phyloP scores from a whole-genome alignment of 2,113 vertebrate species.

The Passer domesticus region DNA sequence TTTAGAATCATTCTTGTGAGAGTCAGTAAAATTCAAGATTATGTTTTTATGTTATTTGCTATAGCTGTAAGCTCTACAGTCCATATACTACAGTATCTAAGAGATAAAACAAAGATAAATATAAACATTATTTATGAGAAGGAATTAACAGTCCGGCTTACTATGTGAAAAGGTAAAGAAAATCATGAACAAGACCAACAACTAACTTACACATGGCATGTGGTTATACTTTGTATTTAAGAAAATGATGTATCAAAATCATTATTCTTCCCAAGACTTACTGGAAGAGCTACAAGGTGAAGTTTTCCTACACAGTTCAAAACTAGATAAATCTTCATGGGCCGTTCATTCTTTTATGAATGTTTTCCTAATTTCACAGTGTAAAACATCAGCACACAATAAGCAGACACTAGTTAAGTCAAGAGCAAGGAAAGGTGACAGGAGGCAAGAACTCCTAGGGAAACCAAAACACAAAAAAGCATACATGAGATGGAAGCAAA shows the following conservation, averaged over 20 bases:
- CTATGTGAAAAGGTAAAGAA: background rate
- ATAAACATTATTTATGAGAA: background rate
- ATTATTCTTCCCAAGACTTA: background rate
- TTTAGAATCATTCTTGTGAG: background rate
- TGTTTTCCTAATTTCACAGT: background rate
- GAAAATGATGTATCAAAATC: background rate
- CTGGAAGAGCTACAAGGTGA: background rate
- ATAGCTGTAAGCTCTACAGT: background rate
- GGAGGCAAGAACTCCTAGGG: background rate
- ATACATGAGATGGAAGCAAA: background rate
- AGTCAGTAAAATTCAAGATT: background rate
- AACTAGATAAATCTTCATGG: background rate
- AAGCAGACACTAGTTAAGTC: background rate
- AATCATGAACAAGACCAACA: background rate
- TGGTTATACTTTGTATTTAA: background rate
- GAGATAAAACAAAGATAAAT: background rate
- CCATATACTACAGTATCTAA: background rate
- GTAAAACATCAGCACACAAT: background rate
- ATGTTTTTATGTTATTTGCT: background rate
- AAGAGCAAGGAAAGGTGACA: background rate
- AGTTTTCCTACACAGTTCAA: background rate
- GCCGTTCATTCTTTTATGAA: background rate
- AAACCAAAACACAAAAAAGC: background rate
- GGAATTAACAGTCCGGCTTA: background rate
- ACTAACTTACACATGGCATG: background rate